Conservation (phyloP, 2,888 invertebrate species). For the Myopa tessellatipennis region DNA sequence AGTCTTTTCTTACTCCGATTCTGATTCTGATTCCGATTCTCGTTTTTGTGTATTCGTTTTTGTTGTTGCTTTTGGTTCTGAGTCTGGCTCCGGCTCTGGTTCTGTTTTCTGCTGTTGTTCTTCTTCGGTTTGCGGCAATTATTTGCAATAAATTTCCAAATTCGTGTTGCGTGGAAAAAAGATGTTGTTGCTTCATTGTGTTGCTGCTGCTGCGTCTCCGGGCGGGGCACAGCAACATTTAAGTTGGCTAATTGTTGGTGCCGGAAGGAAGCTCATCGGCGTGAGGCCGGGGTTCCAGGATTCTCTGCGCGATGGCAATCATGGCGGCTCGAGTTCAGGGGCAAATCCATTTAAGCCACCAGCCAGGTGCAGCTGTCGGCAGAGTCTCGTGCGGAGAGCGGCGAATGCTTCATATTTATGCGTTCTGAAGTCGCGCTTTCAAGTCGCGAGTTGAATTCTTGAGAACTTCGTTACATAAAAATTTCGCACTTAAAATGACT, state of each 20-base stretch:
- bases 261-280: not conserved
- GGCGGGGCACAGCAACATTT: constrained; percentile 7
- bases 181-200: constrained; percentile 11
- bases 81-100: not conserved
- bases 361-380: not conserved
- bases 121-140: constrained; percentile 23
- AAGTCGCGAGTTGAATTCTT: too few relatives aligned
- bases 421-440: not conserved
- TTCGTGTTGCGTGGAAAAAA: constrained; percentile 24
- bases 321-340: constrained; percentile 1
- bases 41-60: not conserved
- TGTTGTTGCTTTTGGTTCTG: not conserved
- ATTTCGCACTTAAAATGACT: too few relatives aligned
- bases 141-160: constrained; percentile 37
- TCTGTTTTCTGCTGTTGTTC: not conserved
- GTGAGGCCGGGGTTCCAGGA: not conserved
- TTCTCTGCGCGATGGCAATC: constrained; percentile 8
- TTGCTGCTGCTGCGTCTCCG: constrained; percentile 1
- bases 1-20: not conserved
- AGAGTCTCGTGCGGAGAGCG: not conserved
- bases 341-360: not conserved
- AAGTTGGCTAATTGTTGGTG: constrained; percentile 24
- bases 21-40: not conserved
- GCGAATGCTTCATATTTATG: not conserved
- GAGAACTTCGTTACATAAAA: too few relatives aligned